phyloP scores from a whole-genome alignment of 2,888 invertebrate species.

The Xiphydria camelus region DNA sequence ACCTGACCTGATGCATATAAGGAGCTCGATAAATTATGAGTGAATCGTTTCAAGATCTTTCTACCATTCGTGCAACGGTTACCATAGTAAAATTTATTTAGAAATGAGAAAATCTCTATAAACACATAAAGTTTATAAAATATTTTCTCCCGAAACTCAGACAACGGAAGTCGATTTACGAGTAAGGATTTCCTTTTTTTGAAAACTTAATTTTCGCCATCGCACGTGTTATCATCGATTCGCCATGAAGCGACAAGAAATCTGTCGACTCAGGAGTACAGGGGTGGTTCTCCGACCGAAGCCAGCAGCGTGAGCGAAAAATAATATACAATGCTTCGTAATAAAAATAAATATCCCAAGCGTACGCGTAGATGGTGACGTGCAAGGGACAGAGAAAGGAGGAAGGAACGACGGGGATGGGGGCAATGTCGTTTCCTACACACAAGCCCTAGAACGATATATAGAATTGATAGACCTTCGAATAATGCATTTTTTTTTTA shows the following conservation, averaged over 20 bases:
- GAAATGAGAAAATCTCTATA: too few relatives aligned
- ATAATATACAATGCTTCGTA: constrained; percentile 22
- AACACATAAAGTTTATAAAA: too few relatives aligned
- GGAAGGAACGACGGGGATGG: constrained; percentile 22
- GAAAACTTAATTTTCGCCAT: constrained; percentile 4
- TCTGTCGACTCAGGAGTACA: constrained; percentile 45
- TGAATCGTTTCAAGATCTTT: too few relatives aligned
- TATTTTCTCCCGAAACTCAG: too few relatives aligned
- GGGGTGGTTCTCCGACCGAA: constrained; percentile 16
- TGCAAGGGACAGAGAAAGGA: neutral
- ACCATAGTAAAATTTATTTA: too few relatives aligned
- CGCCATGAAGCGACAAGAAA: constrained; percentile 36
- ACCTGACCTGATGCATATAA: too few relatives aligned
- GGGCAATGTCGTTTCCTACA: constrained; percentile 34
- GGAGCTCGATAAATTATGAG: too few relatives aligned
- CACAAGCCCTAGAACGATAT: constrained; percentile 44
- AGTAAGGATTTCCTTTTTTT: constrained; percentile 3
- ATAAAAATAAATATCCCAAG: constrained; percentile 48
- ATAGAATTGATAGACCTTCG: constrained; percentile 43
- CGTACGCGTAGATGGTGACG: constrained; percentile 22
- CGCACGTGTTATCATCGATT: constrained; percentile 31
- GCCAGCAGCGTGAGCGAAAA: constrained; percentile 3
- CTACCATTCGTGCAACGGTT: too few relatives aligned
- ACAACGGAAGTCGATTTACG: too few relatives aligned
- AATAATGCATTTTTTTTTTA: constrained; percentile 35